Percentiles rank a stretch among this genome's conserved stretches.
phyloP scores from a whole-genome alignment of 53 echinoderm and acorn worm species.

The Luidia sarsii region DNA sequence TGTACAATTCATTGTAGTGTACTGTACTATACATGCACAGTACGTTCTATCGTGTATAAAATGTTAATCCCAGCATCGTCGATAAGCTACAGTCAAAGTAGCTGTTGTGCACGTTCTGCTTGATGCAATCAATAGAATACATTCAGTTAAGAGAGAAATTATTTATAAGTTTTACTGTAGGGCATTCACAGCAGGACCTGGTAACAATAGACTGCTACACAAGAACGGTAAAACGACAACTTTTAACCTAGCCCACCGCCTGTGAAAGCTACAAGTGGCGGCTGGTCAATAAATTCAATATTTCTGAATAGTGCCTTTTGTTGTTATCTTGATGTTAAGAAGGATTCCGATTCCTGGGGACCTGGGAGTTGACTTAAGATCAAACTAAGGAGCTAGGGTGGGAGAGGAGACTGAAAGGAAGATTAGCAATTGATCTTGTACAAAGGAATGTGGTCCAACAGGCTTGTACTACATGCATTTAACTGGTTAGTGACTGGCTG shows the following conservation, averaged over 20 bases:
- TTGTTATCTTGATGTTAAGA: constrained; percentile 1
- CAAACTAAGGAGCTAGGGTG: neutral
- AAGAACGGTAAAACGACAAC: constrained; percentile 2
- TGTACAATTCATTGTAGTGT: too few species aligned
- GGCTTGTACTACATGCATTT: neutral
- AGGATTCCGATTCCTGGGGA: neutral
- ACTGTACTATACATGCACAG: too few species aligned
- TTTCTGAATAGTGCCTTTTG: constrained; percentile 20
- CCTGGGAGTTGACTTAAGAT: constrained; percentile 14
- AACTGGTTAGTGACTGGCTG: neutral
- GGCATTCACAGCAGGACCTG: neutral
- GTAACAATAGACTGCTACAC: constrained; percentile 12
- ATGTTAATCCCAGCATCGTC: neutral
- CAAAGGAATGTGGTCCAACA: neutral
- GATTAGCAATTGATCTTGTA: too few species aligned
- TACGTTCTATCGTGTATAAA: too few species aligned
- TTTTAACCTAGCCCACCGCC: neutral
- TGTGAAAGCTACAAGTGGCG: constrained; percentile 8
- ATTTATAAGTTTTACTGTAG: constrained; percentile 35
- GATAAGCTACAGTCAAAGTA: too few species aligned
- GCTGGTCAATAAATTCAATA: constrained; percentile 49
- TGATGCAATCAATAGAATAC: constrained; percentile 6
- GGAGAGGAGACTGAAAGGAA: too few species aligned
- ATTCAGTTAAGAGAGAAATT: constrained; percentile 25
- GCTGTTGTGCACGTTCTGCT: neutral